phyloP scores from a whole-genome alignment of 2,888 invertebrate species.

The Elmis aenea region DNA sequence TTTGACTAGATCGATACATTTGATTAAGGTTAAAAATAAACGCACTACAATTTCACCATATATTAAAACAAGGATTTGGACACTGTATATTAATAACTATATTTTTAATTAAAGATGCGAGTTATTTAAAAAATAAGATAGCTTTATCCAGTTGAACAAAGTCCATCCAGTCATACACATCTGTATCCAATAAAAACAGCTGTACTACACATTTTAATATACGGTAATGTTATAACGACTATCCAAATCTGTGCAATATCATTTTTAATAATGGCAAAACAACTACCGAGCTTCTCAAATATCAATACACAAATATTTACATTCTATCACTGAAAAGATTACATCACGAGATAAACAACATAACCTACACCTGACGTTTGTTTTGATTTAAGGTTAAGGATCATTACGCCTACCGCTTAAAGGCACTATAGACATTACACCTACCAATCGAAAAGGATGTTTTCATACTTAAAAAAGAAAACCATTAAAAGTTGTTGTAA shows the following conservation, averaged over 20 bases:
- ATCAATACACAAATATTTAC: slow-evolving; percentile 31
- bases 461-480: too few relatives aligned
- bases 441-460: too few relatives aligned
- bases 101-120: too few relatives aligned
- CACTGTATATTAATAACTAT: too few relatives aligned
- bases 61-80: too few relatives aligned
- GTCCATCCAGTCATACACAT: slow-evolving; percentile 8
- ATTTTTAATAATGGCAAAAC: slow-evolving; percentile 12
- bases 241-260: neutral
- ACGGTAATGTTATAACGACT: too few relatives aligned
- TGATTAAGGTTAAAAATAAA: too few relatives aligned
- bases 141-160: slow-evolving; percentile 7
- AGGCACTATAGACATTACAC: too few relatives aligned
- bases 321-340: slow-evolving; percentile 25
- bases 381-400: slow-evolving; percentile 19
- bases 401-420: too few relatives aligned
- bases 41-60: too few relatives aligned
- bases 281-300: slow-evolving; percentile 14
- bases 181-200: neutral
- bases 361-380: slow-evolving; percentile 26
- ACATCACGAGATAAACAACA: slow-evolving; percentile 27
- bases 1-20: too few relatives aligned
- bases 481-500: too few relatives aligned
- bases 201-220: neutral
- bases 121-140: slow-evolving; percentile 5